These are phyloP conservation scores for Rhincodon typus DNA, from an alignment of 2,797 vertebrate genomes.

Conservation along the genomic window DNA sequence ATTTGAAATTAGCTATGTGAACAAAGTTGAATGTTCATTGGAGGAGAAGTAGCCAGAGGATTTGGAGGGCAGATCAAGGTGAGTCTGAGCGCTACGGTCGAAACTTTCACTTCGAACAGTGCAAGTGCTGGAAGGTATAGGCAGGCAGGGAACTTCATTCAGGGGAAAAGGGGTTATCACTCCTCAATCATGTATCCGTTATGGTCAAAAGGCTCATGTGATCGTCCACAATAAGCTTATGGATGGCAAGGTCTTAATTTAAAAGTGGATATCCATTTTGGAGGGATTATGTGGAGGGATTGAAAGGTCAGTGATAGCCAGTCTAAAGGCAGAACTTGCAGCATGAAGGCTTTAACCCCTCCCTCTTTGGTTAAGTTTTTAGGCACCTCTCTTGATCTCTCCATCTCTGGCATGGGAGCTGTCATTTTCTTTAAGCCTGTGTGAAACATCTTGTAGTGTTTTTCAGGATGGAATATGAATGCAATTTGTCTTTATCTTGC, in stretches of 20 bases:
- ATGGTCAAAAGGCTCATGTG: neutral
- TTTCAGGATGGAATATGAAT: neutral
- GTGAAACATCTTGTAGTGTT: neutral
- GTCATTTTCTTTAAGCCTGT: neutral
- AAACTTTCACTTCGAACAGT: neutral
- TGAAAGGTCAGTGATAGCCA: neutral
- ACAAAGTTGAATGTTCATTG: neutral
- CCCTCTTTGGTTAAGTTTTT: neutral
- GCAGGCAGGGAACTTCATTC: neutral
- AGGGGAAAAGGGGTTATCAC: neutral
- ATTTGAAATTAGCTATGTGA: neutral
- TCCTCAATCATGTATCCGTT: neutral
- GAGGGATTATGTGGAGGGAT: neutral
- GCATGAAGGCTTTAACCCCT: neutral
- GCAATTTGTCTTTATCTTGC: neutral
- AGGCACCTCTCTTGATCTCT: neutral
- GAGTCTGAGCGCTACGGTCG: neutral
- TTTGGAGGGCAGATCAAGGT: neutral
- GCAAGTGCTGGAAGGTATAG: neutral
- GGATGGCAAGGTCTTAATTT: neutral
- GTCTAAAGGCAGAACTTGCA: neutral
- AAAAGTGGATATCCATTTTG: neutral
- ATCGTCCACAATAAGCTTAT: neutral
- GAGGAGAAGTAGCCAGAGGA: neutral
- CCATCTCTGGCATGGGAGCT: neutral